Base-by-base conservation (phyloP, 2,888 invertebrate species). In the Pyrgus malvae region DNA sequence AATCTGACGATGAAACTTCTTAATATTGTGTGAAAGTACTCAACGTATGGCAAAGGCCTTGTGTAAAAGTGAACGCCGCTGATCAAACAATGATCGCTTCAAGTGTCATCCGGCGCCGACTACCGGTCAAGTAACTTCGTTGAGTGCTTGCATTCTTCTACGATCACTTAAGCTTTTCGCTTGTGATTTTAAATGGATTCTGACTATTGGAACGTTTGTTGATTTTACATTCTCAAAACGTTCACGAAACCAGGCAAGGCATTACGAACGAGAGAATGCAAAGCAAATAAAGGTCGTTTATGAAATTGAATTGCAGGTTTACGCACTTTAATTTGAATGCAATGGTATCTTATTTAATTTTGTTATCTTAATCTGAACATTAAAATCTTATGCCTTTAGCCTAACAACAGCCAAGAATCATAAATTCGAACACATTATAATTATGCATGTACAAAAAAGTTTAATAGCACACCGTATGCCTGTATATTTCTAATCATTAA, bases 101-200 rank as follows among this genome's bases (percentile, higher is more conserved):
- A 35, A 48, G 48, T 41, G 54, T 53, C 57, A 55, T 55, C 49
- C 41, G 55, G 33, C 35, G 46, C 48, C 51, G 29, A 49, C 56
- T 50, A 14, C 51, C 40, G 55, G 55, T 57, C 48, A 59, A 57
- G 51, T 57, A 37, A 55, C 35, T n/a, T 27, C 8, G 37, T 29
- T 16, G 14, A 51, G 51, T 45, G 37, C 37, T 44, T 42, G 48
- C 17, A 27, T 51, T 31, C 35, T 44, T 27, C 51, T 27, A 48
- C 48, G 19, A 37, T 27, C 48, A 48, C 48, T 41, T 41, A 48
- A 35, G n/a, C 16, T 17, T 48, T 48, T 29, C 14, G 38, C 19
- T 48, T 38, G 29, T 29, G 19, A 19, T 44, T 27, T 44, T 44
- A 51, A 53, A 37, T 19, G 8, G 33, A 27, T 51, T 44, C 21